Evolutionary conservation across 2,113 vertebrate genomes (phyloP).

Genomic region (Tonatia bakeri): DNA sequence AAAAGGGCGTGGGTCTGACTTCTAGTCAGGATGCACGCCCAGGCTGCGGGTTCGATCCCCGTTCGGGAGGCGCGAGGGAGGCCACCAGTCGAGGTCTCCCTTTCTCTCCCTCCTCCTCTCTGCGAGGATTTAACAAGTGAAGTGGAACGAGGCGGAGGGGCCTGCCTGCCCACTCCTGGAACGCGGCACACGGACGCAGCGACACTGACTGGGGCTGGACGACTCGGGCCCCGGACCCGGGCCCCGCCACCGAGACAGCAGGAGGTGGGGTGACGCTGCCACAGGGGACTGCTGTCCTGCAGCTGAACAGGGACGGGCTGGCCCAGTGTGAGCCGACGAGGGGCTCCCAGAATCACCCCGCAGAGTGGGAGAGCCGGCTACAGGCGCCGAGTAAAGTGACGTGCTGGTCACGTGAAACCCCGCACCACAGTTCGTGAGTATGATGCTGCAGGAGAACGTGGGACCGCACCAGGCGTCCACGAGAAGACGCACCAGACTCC

Average conservation of each 20-base stretch:
- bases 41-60: too few relatives aligned
- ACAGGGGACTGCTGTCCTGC: accelerated
- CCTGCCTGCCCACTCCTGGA: accelerated
- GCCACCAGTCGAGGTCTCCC: too few relatives aligned
- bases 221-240: background rate
- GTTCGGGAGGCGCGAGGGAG: too few relatives aligned
- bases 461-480: too few relatives aligned
- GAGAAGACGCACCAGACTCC: background rate
- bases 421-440: accelerated
- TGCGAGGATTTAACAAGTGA: too few relatives aligned
- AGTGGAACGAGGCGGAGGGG: accelerated
- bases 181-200: accelerated
- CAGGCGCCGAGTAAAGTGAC: accelerated
- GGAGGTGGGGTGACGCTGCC: background rate
- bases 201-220: accelerated
- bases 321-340: accelerated
- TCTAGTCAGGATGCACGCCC: too few relatives aligned
- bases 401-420: accelerated
- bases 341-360: background rate
- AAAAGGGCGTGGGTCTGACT: too few relatives aligned
- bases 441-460: accelerated
- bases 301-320: too few relatives aligned
- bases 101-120: too few relatives aligned
- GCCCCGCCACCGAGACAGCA: too few relatives aligned
- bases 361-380: too few relatives aligned